phyloP scores from a whole-genome alignment of 2,797 vertebrate genomes.

The Phyllotis vaccarum region DNA sequence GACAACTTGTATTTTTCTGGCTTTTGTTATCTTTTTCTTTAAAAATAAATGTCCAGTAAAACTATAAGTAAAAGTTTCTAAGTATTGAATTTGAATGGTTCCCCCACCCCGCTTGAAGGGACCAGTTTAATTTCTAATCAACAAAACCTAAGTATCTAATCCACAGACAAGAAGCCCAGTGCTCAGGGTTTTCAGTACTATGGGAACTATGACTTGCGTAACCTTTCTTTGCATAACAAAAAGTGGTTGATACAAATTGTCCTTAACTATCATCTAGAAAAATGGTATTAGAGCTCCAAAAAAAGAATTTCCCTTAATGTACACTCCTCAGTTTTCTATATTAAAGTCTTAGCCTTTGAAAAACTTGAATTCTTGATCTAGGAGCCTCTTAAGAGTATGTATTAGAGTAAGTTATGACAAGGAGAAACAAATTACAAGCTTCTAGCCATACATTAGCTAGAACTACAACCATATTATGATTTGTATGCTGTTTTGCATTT shows the following conservation, averaged over 20 bases:
- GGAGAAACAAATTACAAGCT: slow-evolving; percentile 52
- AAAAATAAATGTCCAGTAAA: slow-evolving; percentile 89
- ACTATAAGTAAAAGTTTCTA: slow-evolving; percentile 87
- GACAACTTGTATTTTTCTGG: slow-evolving; percentile 87
- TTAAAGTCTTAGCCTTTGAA: slow-evolving; percentile 61
- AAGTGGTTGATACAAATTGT: slow-evolving; percentile 80
- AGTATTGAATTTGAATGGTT: slow-evolving; percentile 86
- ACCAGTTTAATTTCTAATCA: slow-evolving; percentile 82
- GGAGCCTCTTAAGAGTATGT: slow-evolving; percentile 55
- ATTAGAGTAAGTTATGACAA: slow-evolving; percentile 58
- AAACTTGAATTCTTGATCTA: slow-evolving; percentile 63
- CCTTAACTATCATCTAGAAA: slow-evolving; percentile 84
- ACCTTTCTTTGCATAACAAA: slow-evolving; percentile 75
- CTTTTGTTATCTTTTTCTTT: slow-evolving; percentile 80
- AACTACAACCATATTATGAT: slow-evolving; percentile 17
- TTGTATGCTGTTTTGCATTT: slow-evolving; percentile 55
- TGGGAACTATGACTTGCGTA: slow-evolving; percentile 76
- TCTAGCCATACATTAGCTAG: slow-evolving; percentile 42
- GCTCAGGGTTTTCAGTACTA: slow-evolving; percentile 81
- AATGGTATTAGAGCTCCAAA: slow-evolving; percentile 54
- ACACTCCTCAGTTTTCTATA: slow-evolving; percentile 56
- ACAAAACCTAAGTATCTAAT: slow-evolving; percentile 67
- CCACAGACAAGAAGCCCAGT: slow-evolving; percentile 71
- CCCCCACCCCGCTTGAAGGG: slow-evolving; percentile 59
- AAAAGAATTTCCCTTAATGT: slow-evolving; percentile 62